Percentiles rank a stretch among this genome's conserved stretches.
Conservation (phyloP, 2,888 invertebrate species). For the Eudasyphora cyanicolor region DNA sequence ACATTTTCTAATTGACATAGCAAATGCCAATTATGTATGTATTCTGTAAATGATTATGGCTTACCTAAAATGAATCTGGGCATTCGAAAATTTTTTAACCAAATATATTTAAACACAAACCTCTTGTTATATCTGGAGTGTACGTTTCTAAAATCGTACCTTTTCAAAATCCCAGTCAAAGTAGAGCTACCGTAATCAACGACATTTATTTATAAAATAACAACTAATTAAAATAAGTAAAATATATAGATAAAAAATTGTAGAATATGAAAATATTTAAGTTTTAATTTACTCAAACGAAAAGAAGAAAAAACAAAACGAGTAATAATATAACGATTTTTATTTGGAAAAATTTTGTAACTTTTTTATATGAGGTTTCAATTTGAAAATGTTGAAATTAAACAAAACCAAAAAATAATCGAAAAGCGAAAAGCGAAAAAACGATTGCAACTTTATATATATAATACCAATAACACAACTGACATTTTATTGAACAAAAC, state of each 20-base stretch:
- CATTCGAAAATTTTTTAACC: too few relatives aligned
- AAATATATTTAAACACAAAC: too few relatives aligned
- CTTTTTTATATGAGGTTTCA: slow-evolving; percentile 65
- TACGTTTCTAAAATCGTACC: background rate
- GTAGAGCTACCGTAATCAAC: slow-evolving; percentile 49
- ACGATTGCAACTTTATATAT: slow-evolving; percentile 66
- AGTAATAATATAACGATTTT: slow-evolving; percentile 30
- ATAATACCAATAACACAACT: slow-evolving; percentile 11
- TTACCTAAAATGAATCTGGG: too few relatives aligned
- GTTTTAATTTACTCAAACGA: slow-evolving; percentile 18
- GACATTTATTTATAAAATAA: slow-evolving; percentile 32
- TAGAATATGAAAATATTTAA: slow-evolving; percentile 32
- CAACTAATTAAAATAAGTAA: background rate
- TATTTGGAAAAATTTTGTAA: slow-evolving; percentile 53
- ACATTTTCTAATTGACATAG: too few relatives aligned
- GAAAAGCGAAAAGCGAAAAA: slow-evolving; percentile 39
- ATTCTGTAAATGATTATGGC: too few relatives aligned
- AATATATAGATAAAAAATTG: slow-evolving; percentile 28
- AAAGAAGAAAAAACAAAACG: slow-evolving; percentile 32
- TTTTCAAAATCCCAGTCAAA: background rate
- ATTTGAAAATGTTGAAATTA: slow-evolving; percentile 60
- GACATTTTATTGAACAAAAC: slow-evolving; percentile 45
- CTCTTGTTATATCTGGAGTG: too few relatives aligned
- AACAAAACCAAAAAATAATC: slow-evolving; percentile 45
- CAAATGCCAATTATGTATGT: too few relatives aligned